These are phyloP conservation scores for Hirtodrosophila trivittata DNA, from an alignment of 2,888 invertebrate genomes.

Conservation along the genomic window DNA sequence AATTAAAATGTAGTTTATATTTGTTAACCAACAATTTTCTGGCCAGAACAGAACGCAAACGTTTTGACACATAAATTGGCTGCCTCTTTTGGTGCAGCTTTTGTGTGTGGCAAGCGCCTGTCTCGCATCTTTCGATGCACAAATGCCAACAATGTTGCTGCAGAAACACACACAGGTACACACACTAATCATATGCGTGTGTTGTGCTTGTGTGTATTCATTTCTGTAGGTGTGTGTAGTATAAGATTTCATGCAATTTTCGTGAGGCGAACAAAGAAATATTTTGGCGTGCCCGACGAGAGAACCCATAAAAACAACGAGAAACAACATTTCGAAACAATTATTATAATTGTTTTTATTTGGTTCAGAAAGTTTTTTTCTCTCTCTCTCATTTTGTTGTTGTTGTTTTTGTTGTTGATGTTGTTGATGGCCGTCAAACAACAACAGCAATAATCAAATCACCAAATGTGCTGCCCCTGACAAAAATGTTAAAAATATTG, in stretches of 20 bases:
- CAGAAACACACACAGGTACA: background rate
- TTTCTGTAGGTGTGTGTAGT: slow-evolving; percentile 6
- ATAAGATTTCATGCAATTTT: slow-evolving; percentile 59
- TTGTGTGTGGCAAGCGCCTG: background rate
- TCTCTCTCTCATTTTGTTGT: slow-evolving; percentile 1
- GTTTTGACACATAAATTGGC: too few species aligned
- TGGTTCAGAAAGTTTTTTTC: slow-evolving; percentile 24
- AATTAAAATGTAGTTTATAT: too few species aligned
- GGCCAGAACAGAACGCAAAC: too few species aligned
- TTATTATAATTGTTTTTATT: slow-evolving; percentile 44
- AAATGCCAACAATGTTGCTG: slow-evolving; percentile 18
- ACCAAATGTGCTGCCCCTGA: slow-evolving; percentile 8
- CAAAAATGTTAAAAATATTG: slow-evolving; percentile 13
- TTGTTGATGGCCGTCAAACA: slow-evolving; percentile 11
- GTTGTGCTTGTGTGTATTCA: background rate
- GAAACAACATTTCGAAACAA: slow-evolving; percentile 26
- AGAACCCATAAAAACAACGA: slow-evolving; percentile 56
- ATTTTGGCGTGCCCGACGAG: slow-evolving; percentile 59
- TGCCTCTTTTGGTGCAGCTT: background rate
- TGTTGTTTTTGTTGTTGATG: slow-evolving; percentile 7
- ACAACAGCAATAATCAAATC: slow-evolving; percentile 5
- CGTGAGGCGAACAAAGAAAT: slow-evolving; percentile 66
- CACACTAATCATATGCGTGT: background rate
- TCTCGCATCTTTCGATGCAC: slow-evolving; percentile 4
- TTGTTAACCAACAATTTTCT: too few species aligned